phyloP scores from a whole-genome alignment of 2,797 vertebrate species.

The Sus cebifrons region DNA sequence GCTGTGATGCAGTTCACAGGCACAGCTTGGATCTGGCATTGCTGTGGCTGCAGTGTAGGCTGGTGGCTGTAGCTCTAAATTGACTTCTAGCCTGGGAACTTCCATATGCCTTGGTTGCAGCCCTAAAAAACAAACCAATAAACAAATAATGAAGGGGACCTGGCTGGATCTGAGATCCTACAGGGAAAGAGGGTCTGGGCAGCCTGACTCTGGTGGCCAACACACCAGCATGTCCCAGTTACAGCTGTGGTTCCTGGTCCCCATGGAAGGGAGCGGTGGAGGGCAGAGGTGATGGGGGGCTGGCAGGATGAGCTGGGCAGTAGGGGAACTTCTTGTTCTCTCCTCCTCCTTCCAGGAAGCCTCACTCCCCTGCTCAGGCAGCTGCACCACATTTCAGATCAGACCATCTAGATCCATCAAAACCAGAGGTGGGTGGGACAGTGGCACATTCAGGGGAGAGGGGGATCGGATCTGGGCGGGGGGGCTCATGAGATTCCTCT shows the following conservation, averaged over 20 bases:
- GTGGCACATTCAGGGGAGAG: background rate
- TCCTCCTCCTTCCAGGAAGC: slow-evolving; percentile 65
- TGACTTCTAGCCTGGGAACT: no score
- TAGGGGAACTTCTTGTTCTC: background rate
- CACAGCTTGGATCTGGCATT: no score
- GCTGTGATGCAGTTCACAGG: no score
- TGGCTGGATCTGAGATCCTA: background rate
- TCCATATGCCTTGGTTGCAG: no score
- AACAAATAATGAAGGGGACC: background rate
- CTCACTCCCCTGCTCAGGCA: slow-evolving; percentile 30
- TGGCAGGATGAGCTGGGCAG: accelerated
- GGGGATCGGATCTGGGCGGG: background rate
- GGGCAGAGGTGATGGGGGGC: background rate
- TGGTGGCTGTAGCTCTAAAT: no score
- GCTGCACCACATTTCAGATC: background rate
- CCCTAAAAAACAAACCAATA: no score
- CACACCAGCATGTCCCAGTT: no score
- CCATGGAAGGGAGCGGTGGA: background rate
- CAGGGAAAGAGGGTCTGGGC: background rate
- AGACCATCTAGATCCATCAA: slow-evolving; percentile 63
- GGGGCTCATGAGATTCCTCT: background rate
- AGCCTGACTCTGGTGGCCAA: background rate
- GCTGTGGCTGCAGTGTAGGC: no score
- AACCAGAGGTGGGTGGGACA: background rate
- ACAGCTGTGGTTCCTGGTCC: background rate